phyloP scores from a whole-genome alignment of 2,113 vertebrate species.

The Panthera uncia region DNA sequence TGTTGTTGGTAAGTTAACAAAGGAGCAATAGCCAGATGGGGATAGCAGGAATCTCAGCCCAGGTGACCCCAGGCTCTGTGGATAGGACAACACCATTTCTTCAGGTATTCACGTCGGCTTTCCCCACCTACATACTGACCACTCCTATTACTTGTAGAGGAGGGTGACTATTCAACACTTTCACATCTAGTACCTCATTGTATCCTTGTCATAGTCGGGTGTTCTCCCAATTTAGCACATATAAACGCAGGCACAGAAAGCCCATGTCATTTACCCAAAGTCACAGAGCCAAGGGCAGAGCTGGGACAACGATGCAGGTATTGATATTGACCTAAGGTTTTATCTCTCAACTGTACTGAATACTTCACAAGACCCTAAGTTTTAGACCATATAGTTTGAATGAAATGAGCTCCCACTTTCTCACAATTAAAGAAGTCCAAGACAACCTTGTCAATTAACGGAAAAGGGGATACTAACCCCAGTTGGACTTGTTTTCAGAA shows the following conservation, averaged over 20 bases:
- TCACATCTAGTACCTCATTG: background rate
- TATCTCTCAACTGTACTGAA: background rate
- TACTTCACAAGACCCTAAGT: background rate
- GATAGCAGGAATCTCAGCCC: background rate
- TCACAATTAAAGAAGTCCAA: background rate
- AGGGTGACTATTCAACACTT: background rate
- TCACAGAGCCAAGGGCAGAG: background rate
- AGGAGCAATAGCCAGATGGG: background rate
- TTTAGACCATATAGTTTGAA: background rate
- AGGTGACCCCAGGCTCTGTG: background rate
- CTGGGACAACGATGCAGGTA: background rate
- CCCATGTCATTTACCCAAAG: background rate
- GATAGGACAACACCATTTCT: background rate
- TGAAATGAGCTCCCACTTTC: background rate
- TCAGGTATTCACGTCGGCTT: background rate
- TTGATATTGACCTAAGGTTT: background rate
- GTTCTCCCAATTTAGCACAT: background rate
- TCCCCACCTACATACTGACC: background rate
- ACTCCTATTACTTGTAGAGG: background rate
- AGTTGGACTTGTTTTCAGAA: background rate
- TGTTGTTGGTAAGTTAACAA: background rate
- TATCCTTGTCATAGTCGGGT: background rate
- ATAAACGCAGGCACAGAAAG: background rate
- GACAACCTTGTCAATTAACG: background rate
- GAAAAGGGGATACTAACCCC: background rate